phyloP scores from a whole-genome alignment of 1,140 invertebrate genomes.

The Drosophila pseudoananassae region DNA sequence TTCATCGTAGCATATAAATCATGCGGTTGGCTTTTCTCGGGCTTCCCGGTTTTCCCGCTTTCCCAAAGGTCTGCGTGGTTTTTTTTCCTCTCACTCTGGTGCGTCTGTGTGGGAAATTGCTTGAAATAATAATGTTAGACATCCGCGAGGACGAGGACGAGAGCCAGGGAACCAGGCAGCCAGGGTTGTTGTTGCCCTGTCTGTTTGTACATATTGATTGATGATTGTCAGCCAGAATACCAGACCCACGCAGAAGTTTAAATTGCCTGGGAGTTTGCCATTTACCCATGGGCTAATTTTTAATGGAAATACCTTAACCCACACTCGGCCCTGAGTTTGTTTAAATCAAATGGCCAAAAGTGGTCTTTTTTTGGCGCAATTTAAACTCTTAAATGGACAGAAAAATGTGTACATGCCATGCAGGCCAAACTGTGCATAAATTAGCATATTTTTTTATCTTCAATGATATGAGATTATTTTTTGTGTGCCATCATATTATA shows the following conservation, averaged over 20 bases:
- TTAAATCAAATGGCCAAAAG: slow-evolving; percentile 54
- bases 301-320: slow-evolving; percentile 70
- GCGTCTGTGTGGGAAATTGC: slow-evolving; percentile 73
- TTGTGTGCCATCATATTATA: neutral
- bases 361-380: slow-evolving; percentile 15
- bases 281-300: slow-evolving; percentile 65
- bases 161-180: neutral
- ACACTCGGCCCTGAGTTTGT: slow-evolving; percentile 56
- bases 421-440: slow-evolving; percentile 3
- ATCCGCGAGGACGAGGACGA: slow-evolving; percentile 8
- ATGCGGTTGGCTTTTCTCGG: slow-evolving; percentile 70
- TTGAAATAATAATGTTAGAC: slow-evolving; percentile 80
- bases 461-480: too few relatives aligned
- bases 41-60: slow-evolving; percentile 7
- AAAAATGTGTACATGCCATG: slow-evolving; percentile 5
- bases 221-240: slow-evolving; percentile 66
- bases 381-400: slow-evolving; percentile 28
- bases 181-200: slow-evolving; percentile 27
- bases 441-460: neutral
- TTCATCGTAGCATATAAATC: slow-evolving; percentile 65
- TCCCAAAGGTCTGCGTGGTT: slow-evolving; percentile 1
- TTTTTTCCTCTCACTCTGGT: slow-evolving; percentile 33
- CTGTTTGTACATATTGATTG: slow-evolving; percentile 71
- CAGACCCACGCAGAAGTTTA: slow-evolving; percentile 62
- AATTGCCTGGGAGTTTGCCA: slow-evolving; percentile 56